Base-by-base conservation (phyloP, 2,113 vertebrate species). In the Rhinichthys klamathensis region DNA sequence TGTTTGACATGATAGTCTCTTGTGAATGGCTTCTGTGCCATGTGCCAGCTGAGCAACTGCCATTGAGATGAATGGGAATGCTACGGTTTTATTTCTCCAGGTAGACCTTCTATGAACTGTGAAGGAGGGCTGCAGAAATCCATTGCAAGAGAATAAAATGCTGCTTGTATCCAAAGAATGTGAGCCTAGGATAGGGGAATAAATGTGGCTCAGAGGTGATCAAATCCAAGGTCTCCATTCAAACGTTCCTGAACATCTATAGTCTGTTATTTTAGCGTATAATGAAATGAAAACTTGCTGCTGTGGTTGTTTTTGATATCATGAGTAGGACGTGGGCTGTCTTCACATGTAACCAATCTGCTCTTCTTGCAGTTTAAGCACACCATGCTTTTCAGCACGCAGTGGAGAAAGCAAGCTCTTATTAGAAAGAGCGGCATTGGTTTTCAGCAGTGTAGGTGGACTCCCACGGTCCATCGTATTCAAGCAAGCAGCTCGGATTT, bases 341-440 rank as follows among this genome's bases (percentile, higher is more conserved):
- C 91, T 88, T 91, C 89, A 88, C 80, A 7, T 91, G 90, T 90
- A 89, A 87, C n/a, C 8, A 83, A 91, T 88, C 85, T 82, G 84
- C 85, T 51, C 23, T 7, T 84, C 86, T 58, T 6, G 69, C 8
- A 32, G 80, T 72, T 49, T 81, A 87, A 80, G 21, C 49, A 69
- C 65, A 87, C 84, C 80, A 63, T 87, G 84, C 81, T 82, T 89
- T 87, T 92, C 88, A 88, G 87, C 86, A 76, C 67, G 83, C 81
- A 32, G 51, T 13, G 63, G 79, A 85, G 90, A 81, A 88, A 27
- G 70, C 80, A 87, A 85, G 72, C 81, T 58, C 63, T 85, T 87
- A 91, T 92, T 89, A 93, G 84, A 63, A 77, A 82, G 27, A 88
- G 84, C 51, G 9, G 77, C 85, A 80, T 61, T 90, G 88, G 90